Base-by-base conservation (phyloP, 2,113 vertebrate genomes). In the Bombycilla garrulus region DNA sequence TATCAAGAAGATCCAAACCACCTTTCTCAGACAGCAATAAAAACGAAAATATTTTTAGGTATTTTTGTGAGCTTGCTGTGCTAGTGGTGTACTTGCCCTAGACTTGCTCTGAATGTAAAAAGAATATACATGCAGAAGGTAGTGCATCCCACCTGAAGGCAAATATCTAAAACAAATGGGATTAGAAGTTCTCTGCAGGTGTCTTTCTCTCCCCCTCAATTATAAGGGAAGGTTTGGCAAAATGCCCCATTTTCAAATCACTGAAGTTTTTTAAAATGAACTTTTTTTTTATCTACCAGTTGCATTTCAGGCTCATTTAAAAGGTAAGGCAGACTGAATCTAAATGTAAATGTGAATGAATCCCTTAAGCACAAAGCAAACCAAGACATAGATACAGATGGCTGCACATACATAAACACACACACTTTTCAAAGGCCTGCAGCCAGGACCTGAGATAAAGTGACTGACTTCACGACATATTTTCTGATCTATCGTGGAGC, bases 1-100 rank as follows among this genome's bases (percentile, higher is more conserved):
- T 36, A 58, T 58, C 57, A 57, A 22, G 71, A 84, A 82, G 22
- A 70, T 33, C 11, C 15, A 81, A 80, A 23, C 58, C 33, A 38
- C 13, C 33, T 51, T 74, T 36, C 73, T 91, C 53, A 66, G 36
- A n/a, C 22, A 56, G 15, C 25, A 38, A 90, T 40, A 93, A 84
- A 84, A 81, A 28, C 4, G 10, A n/a, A 9, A 56, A 21, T 57
- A 92, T 57, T 93, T 92, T 76, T 53, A 72, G 23, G 48, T 24
- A 82, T 50, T 85, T 56, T 40, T 85, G 40, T 72, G 28, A 72
- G 62, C 23, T 76, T 88, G 62, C 88, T 82, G 19, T 58, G 23
- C 42, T 42, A 88, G 19, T 88, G 89, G 96, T 72, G 77, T 86
- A 40, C 15, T 77, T 72, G 71, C n/a, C 79, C 67, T 42, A 11